A percentile compares a stretch with the other conserved stretches of the same genome.
phyloP scores from a whole-genome alignment of 1,140 invertebrate species.

The Polypedilum vanderplanki region DNA sequence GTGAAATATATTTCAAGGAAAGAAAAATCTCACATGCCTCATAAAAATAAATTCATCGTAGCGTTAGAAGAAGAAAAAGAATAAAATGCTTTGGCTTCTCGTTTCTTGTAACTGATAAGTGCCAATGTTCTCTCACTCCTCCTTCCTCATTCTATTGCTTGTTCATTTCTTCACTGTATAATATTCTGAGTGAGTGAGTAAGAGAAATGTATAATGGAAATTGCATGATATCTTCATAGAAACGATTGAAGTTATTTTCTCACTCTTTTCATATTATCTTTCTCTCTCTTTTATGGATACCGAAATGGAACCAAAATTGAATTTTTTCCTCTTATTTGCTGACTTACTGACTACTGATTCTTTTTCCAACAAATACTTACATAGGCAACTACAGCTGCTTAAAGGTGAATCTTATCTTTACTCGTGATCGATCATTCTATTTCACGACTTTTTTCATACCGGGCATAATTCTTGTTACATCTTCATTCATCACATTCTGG shows the following conservation, averaged over 20 bases:
- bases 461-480: constrained; percentile 68
- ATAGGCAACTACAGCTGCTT: constrained; percentile 86
- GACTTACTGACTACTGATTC: too few relatives aligned
- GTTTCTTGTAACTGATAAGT: constrained; percentile 8
- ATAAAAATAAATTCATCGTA: constrained; percentile 7
- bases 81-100: constrained; percentile 5
- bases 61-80: too few relatives aligned
- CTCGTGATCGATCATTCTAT: constrained; percentile 87
- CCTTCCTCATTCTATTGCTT: not conserved
- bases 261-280: not conserved
- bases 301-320: constrained; percentile 4
- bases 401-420: constrained; percentile 84
- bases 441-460: constrained; percentile 88
- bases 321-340: not conserved
- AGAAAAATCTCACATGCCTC: constrained; percentile 10
- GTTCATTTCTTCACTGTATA: not conserved
- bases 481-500: constrained; percentile 61
- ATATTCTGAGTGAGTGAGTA: not conserved
- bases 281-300: not conserved
- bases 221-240: not conserved
- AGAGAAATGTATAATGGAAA: not conserved
- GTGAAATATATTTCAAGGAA: not conserved
- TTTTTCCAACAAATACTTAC: too few relatives aligned
- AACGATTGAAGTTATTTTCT: not conserved
- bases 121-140: not conserved